Percentiles rank a stretch among this genome's conserved stretches.
These are phyloP conservation scores for Drosophila tristis DNA, from an alignment of 1,140 invertebrate genomes.

Conservation along the genomic window DNA sequence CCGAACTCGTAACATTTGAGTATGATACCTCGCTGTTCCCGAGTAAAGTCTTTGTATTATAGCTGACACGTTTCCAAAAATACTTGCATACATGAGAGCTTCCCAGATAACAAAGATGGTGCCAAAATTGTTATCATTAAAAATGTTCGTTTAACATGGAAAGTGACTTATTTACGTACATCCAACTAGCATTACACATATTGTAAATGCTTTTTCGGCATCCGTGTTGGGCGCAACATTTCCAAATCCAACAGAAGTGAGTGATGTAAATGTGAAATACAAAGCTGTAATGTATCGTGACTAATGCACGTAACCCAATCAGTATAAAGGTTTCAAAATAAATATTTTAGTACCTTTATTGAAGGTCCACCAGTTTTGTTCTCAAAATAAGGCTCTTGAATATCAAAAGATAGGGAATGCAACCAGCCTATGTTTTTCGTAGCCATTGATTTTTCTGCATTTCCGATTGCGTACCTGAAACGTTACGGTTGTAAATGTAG, in stretches of 20 bases:
- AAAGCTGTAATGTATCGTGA: slow-evolving; percentile 97
- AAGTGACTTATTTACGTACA: slow-evolving; percentile 89
- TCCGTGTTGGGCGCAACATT: slow-evolving; percentile 99
- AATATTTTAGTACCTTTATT: slow-evolving; percentile 87
- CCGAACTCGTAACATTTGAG: slow-evolving; percentile 97
- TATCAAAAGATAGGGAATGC: slow-evolving; percentile 95
- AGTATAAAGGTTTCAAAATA: neutral
- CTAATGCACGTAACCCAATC: slow-evolving; percentile 68
- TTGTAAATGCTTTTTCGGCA: slow-evolving; percentile 97
- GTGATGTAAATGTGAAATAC: slow-evolving; percentile 98
- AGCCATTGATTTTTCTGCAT: slow-evolving; percentile 92
- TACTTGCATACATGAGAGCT: slow-evolving; percentile 99
- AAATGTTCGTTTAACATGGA: neutral
- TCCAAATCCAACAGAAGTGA: slow-evolving; percentile 99
- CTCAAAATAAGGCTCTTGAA: slow-evolving; percentile 91
- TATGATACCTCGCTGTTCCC: slow-evolving; percentile 98
- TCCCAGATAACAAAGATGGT: slow-evolving; percentile 77
- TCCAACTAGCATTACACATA: slow-evolving; percentile 97
- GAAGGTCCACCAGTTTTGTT: slow-evolving; percentile 91
- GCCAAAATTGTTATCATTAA: no score
- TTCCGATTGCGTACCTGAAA: slow-evolving; percentile 97
- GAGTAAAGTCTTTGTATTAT: slow-evolving; percentile 99
- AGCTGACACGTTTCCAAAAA: slow-evolving; percentile 99
- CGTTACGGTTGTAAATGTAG: neutral
- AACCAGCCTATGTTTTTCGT: slow-evolving; percentile 95